Conservation (phyloP, 2,113 vertebrate species). For the Oncorhynchus clarkii region DNA sequence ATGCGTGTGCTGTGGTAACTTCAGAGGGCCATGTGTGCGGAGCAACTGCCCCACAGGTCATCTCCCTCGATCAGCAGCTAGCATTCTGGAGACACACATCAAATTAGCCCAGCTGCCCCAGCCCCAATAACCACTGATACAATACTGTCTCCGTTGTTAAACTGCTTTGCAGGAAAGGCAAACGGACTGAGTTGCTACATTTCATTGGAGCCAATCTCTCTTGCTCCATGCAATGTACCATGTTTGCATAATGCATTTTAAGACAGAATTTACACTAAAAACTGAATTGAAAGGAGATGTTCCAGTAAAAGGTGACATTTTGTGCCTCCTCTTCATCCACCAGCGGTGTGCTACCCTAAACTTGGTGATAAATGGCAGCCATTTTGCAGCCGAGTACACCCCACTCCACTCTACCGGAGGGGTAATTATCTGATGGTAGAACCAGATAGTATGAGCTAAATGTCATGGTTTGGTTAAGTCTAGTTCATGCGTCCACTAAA, state of each 20-base stretch:
- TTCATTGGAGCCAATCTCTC: background rate
- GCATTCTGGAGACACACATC: background rate
- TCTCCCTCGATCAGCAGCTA: background rate
- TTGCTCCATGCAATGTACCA: background rate
- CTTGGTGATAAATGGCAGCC: slow-evolving; percentile 2
- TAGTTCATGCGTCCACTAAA: background rate
- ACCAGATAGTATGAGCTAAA: background rate
- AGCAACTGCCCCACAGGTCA: background rate
- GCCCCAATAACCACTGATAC: background rate
- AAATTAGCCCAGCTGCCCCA: background rate
- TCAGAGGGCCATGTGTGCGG: background rate
- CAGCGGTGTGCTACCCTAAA: too few relatives aligned
- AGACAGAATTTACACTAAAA: background rate
- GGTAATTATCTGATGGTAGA: background rate
- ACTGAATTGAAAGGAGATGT: background rate
- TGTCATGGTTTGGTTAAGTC: background rate
- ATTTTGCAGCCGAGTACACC: background rate
- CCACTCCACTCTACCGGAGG: background rate
- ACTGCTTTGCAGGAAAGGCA: background rate
- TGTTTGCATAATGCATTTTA: background rate
- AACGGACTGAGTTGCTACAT: background rate
- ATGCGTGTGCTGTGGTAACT: background rate
- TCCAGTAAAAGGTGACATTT: background rate
- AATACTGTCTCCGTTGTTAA: background rate
- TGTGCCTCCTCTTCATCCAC: background rate